These are phyloP conservation scores for Holothuria scabra DNA, from an alignment of 53 echinoderm and acorn worm genomes.

Conservation along the genomic window DNA sequence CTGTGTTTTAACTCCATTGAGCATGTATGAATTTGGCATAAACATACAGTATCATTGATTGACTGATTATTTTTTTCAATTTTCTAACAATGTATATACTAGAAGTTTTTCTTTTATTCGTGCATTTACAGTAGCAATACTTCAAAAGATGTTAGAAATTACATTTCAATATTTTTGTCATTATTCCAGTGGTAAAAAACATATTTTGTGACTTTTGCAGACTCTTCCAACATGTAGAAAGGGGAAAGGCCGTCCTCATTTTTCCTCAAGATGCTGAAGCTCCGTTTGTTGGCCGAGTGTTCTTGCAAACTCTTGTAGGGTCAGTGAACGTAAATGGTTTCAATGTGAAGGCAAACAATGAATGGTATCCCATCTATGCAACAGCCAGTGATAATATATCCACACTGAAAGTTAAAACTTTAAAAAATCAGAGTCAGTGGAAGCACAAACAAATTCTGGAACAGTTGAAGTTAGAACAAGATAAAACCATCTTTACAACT, in stretches of 20 bases:
- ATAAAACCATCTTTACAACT: not conserved
- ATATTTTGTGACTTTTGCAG: not conserved
- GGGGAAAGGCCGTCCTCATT: not conserved
- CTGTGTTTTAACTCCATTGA: too few species aligned
- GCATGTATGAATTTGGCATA: too few species aligned
- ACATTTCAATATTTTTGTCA: not conserved
- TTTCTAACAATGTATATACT: too few species aligned
- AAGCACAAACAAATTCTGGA: not conserved
- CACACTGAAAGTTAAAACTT: not conserved
- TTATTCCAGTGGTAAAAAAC: not conserved
- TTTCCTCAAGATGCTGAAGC: not conserved
- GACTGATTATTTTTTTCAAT: too few species aligned
- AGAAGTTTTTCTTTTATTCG: too few species aligned
- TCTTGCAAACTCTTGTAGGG: slow-evolving; percentile 2
- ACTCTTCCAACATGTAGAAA: not conserved
- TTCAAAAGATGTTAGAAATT: not conserved
- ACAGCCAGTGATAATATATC: not conserved
- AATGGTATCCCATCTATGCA: not conserved
- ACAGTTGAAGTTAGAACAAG: not conserved
- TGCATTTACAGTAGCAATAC: too few species aligned
- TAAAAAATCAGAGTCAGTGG: not conserved
- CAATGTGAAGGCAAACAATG: not conserved
- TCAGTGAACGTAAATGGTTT: slow-evolving; percentile 20
- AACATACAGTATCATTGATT: too few species aligned
- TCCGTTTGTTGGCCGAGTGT: slow-evolving; percentile 11